These are phyloP conservation scores for Dugesia japonica DNA, from an alignment of 2,888 invertebrate species.

Conservation along the genomic window DNA sequence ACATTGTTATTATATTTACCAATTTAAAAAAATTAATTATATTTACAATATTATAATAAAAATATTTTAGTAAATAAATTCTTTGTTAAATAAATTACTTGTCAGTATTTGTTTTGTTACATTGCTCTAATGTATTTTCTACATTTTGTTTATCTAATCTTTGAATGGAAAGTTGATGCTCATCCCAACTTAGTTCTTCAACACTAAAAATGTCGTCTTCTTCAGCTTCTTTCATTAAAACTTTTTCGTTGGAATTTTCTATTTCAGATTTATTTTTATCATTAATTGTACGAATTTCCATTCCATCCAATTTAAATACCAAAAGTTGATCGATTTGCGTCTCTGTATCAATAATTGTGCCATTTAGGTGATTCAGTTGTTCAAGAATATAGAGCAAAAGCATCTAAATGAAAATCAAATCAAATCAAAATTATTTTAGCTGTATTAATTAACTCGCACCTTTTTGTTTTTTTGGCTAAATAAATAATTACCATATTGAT, in stretches of 20 bases:
- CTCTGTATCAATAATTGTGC: neutral
- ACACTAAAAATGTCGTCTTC: neutral
- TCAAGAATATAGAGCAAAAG: neutral
- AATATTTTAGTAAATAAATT: neutral
- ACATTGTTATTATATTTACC: too few species aligned
- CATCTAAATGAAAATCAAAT: too few species aligned
- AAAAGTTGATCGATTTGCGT: neutral
- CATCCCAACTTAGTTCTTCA: neutral
- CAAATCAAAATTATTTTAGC: too few species aligned
- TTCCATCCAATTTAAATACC: neutral
- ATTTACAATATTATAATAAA: neutral
- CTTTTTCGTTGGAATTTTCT: too few species aligned
- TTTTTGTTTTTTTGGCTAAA: too few species aligned
- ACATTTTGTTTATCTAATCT: neutral
- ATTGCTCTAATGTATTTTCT: neutral
- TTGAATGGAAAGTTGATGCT: neutral
- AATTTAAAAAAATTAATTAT: neutral
- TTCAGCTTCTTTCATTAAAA: neutral
- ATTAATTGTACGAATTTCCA: neutral
- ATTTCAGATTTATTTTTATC: too few species aligned
- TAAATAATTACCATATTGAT: too few species aligned
- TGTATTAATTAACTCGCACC: too few species aligned
- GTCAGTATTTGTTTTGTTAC: neutral
- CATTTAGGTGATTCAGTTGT: neutral
- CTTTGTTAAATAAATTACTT: neutral